Evolutionary conservation across 2,113 vertebrate species (phyloP).

Genomic region (Reinhardtius hippoglossoides): DNA sequence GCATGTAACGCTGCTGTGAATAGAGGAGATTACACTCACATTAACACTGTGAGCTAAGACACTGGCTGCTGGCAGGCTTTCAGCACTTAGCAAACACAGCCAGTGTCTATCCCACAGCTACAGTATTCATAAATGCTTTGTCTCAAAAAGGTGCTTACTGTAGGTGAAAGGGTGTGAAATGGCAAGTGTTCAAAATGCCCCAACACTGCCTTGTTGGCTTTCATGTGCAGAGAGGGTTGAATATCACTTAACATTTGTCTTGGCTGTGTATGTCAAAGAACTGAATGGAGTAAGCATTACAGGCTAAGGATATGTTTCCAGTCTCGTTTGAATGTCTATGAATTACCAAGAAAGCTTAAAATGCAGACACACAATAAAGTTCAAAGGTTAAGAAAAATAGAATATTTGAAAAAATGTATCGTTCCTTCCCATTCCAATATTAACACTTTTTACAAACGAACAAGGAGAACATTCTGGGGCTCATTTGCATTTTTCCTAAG

Average conservation of each 20-base stretch:
- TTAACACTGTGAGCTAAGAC: constrained; percentile 57
- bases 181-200: constrained; percentile 28
- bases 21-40: constrained; percentile 65
- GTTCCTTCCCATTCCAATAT: neutral
- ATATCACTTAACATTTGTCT: neutral
- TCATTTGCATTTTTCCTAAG: neutral
- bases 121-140: constrained; percentile 24
- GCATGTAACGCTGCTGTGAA: constrained; percentile 47
- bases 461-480: neutral
- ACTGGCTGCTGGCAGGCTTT: constrained; percentile 36
- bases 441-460: neutral
- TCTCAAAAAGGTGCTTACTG: constrained; percentile 30
- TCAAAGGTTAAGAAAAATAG: neutral
- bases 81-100: constrained; percentile 34
- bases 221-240: neutral
- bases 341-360: neutral
- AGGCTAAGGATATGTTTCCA: neutral
- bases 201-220: constrained; percentile 8
- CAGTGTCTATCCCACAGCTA: constrained; percentile 36
- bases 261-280: neutral
- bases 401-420: neutral
- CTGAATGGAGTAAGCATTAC: neutral
- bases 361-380: neutral
- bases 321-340: neutral
- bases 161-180: constrained; percentile 16